phyloP scores from a whole-genome alignment of 2,888 invertebrate genomes.

The Acanthosepion pharaonis region DNA sequence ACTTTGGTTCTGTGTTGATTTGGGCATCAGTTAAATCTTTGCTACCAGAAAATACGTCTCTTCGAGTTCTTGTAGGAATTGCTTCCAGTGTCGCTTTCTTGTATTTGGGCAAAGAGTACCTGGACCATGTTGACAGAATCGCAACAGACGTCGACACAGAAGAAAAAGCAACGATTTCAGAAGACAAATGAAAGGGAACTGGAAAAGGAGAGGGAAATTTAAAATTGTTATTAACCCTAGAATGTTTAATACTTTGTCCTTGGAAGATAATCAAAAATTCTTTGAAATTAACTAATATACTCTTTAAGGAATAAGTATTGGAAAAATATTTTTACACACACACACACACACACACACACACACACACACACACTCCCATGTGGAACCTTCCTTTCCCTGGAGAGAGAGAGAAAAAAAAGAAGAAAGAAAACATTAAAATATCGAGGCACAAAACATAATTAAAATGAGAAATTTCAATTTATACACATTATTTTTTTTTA shows the following conservation, averaged over 20 bases:
- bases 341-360: too few species aligned
- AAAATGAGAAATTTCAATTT: too few species aligned
- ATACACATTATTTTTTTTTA: too few species aligned
- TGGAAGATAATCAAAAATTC: not conserved
- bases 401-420: too few species aligned
- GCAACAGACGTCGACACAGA: not conserved
- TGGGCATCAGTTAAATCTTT: slow-evolving; percentile 90
- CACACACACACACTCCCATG: too few species aligned
- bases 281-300: too few species aligned
- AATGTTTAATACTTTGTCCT: not conserved
- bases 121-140: slow-evolving; percentile 51
- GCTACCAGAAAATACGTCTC: slow-evolving; percentile 81
- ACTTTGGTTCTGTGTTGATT: slow-evolving; percentile 89
- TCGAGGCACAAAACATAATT: too few species aligned
- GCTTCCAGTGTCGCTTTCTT: slow-evolving; percentile 59
- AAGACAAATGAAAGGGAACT: not conserved
- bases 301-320: too few species aligned
- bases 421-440: too few species aligned
- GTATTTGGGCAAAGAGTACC: slow-evolving; percentile 60
- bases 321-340: too few species aligned
- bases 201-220: not conserved
- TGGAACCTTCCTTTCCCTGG: too few species aligned
- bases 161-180: not conserved
- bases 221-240: not conserved
- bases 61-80: slow-evolving; percentile 83